Base-by-base conservation (phyloP, 1,140 invertebrate genomes). In the Helicoverpa zea region DNA sequence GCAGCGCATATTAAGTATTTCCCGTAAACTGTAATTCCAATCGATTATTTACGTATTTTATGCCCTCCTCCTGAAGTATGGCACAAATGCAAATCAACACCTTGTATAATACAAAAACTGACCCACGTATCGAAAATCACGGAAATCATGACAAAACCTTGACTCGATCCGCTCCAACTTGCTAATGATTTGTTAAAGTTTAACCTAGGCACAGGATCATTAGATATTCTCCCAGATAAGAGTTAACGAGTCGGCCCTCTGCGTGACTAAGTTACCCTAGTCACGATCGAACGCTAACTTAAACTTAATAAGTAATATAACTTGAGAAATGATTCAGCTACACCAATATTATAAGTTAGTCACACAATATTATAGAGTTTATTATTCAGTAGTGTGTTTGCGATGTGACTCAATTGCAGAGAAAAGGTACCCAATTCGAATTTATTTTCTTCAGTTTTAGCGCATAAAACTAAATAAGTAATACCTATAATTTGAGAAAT, bases 261-360 rank as follows among this genome's bases (percentile, higher is more conserved):
- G 58, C 85, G 84, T 90, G 89, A 92, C 90, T 91, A 91, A 93
- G 85, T 88, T 87, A 89, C 83, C 61, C 78, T 79, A 90, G 90
- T 90, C 90, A 92, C 89, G 89, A 87, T 18, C 18, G 63, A 35
- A 47, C 75, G 64, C 12, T 43, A 70, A 52, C 49, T 70, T 79
- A 35, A 79, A 58, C 51, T 79, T 79, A 43, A 43, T 54, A 73
- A 73, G 56, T 79, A 56, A 51, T 56, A 52, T 54, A 79, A 79
- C 9, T 68, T 54, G 16, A 13, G 43, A 70, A 79, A 68, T 79
- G 66, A 70, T 58, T 76, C 73, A 78, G 30, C n/a, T 79, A 70
- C 9, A 29, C 35, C 7, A 79, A 58, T 29, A 43, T 56, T 29
- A 49, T 68, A 68, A 79, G 35, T 59, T 79, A 59, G 35, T 70